Evolutionary conservation across 2,888 invertebrate species (phyloP).

Genomic region (Lottia scabra): DNA sequence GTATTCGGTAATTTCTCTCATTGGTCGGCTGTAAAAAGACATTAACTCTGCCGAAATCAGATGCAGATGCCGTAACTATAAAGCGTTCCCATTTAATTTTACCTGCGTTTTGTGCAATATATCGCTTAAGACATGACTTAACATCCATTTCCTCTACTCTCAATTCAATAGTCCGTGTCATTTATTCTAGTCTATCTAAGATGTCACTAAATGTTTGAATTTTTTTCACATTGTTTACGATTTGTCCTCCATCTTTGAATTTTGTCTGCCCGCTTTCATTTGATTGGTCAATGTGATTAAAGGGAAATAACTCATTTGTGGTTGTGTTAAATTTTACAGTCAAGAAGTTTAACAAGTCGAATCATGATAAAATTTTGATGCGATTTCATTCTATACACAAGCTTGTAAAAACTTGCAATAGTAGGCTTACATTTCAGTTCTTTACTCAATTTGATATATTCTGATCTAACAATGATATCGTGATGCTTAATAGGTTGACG

Average conservation of each 20-base stretch:
- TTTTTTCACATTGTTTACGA: constrained; percentile 15
- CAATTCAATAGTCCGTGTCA: constrained; percentile 4
- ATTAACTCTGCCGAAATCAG: no score
- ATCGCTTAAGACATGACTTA: neutral
- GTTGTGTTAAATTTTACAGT: no score
- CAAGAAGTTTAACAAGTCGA: no score
- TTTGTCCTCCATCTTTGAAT: constrained; percentile 50
- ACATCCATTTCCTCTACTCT: constrained; percentile 18
- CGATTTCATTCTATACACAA: no score
- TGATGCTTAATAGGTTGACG: no score
- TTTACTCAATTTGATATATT: no score
- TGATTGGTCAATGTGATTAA: constrained; percentile 43
- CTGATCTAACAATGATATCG: no score
- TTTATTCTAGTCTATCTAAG: neutral
- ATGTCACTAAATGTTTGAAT: neutral
- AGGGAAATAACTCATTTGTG: neutral
- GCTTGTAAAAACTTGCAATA: no score
- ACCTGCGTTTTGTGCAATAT: neutral
- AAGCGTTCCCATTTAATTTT: neutral
- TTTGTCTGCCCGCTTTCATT: constrained; percentile 43
- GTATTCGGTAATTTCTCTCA: constrained; percentile 10
- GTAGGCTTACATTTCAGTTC: no score
- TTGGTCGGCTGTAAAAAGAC: no score
- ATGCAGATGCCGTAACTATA: no score
- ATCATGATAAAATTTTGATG: no score